Evolutionary conservation across 1,140 invertebrate genomes (phyloP), one percentile per base, ranked within the genome.

Genomic region (Chlorops oryzae): DNA sequence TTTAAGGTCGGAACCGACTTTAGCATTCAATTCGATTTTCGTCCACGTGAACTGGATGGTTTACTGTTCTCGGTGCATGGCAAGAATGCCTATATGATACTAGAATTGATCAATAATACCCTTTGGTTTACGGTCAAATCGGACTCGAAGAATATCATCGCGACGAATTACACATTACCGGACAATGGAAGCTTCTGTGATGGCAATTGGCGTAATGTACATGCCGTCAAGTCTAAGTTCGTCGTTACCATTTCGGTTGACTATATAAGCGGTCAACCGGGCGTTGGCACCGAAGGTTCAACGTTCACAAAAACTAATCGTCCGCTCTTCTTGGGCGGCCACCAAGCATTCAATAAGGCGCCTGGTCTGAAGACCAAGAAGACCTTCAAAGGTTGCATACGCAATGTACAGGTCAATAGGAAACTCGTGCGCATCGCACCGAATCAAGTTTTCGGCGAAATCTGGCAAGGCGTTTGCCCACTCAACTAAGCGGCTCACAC

Each of bases 311-410:
- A 90, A 52, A 93, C 92, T 0, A 85, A 82, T 23, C 83, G 91
- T 58, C 85, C 90, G 0, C 72, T 98, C 2, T 98, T 87, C 69
- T 77, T 98, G 57, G 95, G 95, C 27, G 92, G 93, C 0, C 84
- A 95, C 70, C 83, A 85, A 57, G 64, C 73, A 13, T 77, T 75
- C 54, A 66, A 59, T 53, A 77, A 69, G 58, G 73, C 76, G 2
- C 80, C 67, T 58, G 81, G 80, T 9, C 73, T 79, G 1, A 66
- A 70, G 27, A 83, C 84, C 20, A 74, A 75, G 2, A 75, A 80
- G 12, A 83, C 87, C 43, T 96, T 81, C 66, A 81, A 89, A 22
- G 93, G 92, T 1, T 95, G 92, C 63, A 86, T 95, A 13, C 78
- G 73, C 37, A 85, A 87, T 57, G 76, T 90, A 2, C 59, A 75